phyloP scores from a whole-genome alignment of 23 tunicate genomes.

The Trididemnum miniatum region DNA sequence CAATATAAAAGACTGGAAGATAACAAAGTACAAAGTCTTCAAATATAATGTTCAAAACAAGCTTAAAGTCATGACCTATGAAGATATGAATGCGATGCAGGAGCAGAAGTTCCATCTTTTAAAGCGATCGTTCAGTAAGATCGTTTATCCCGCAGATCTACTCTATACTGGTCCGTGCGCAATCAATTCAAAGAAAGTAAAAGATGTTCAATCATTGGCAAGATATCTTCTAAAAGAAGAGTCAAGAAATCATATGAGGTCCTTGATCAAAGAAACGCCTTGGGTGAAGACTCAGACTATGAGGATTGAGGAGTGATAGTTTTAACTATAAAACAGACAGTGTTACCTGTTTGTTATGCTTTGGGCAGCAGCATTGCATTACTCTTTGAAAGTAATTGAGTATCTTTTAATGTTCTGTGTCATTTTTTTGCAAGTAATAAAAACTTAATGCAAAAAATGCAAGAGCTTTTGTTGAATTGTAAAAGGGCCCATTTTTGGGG shows the following conservation, averaged over 20 bases:
- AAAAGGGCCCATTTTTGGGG: not conserved
- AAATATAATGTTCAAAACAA: slow-evolving; percentile 7
- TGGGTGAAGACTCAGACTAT: not conserved
- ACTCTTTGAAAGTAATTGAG: not conserved
- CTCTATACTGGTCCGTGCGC: slow-evolving; percentile 7
- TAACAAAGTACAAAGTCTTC: slow-evolving; percentile 23
- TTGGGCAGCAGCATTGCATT: not conserved
- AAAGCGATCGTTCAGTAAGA: not conserved
- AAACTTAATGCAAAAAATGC: not conserved
- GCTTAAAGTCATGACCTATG: slow-evolving; percentile 7
- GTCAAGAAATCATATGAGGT: not conserved
- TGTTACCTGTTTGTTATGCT: not conserved
- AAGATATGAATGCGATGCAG: too few species aligned
- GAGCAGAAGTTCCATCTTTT: slow-evolving; percentile 10
- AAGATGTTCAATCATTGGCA: slow-evolving; percentile 9
- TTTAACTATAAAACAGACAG: not conserved
- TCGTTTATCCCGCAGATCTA: not conserved
- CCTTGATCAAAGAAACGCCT: not conserved
- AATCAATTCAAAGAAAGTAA: slow-evolving; percentile 9
- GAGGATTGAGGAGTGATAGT: not conserved
- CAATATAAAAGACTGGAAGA: slow-evolving; percentile 10
- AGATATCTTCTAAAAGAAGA: slow-evolving; percentile 8
- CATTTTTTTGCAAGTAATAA: not conserved
- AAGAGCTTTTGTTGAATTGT: not conserved
- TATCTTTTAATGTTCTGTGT: not conserved